Percentiles rank a stretch among this genome's conserved stretches.
Conservation (phyloP, 1,140 invertebrate genomes). For the Drosophila melanogaster region DNA sequence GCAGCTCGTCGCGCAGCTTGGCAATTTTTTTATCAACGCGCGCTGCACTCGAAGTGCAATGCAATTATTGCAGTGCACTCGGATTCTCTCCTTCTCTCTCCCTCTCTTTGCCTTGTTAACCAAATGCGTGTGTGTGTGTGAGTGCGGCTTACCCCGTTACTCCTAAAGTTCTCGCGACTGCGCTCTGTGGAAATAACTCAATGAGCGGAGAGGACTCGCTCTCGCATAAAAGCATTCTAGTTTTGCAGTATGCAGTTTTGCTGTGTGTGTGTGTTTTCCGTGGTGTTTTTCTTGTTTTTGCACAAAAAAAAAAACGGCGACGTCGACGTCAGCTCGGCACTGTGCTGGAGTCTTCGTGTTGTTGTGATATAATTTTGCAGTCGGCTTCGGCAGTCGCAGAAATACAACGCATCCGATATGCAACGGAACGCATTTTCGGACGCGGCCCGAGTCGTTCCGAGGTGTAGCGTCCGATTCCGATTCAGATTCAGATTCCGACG, state of each 20-base stretch:
- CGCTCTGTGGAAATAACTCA: constrained; percentile 65
- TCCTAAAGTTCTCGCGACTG: constrained; percentile 80
- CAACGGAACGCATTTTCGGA: constrained; percentile 85
- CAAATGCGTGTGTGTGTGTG: not conserved
- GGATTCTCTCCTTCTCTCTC: constrained; percentile 23
- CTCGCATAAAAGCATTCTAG: constrained; percentile 59
- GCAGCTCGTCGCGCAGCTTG: constrained; percentile 72
- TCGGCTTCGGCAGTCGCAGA: constrained; percentile 84
- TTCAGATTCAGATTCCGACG: constrained; percentile 45
- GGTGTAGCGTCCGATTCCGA: constrained; percentile 79
- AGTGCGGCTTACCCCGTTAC: constrained; percentile 63
- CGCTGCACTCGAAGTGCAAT: constrained; percentile 69
- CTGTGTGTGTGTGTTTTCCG: constrained; percentile 10
- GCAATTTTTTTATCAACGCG: constrained; percentile 73
- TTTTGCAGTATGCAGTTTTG: constrained; percentile 76
- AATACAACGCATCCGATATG: constrained; percentile 85
- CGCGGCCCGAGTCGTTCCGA: constrained; percentile 84
- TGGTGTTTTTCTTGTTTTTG: constrained; percentile 23
- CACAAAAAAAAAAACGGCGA: constrained; percentile 18
- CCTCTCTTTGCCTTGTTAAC: not conserved
- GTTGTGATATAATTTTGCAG: constrained; percentile 84
- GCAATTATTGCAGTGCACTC: constrained; percentile 52
- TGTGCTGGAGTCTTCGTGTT: constrained; percentile 72
- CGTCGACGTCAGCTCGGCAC: constrained; percentile 57
- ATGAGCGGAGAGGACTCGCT: constrained; percentile 23